phyloP scores from a whole-genome alignment of 2,888 invertebrate species.

The Drosophila imparisetae region DNA sequence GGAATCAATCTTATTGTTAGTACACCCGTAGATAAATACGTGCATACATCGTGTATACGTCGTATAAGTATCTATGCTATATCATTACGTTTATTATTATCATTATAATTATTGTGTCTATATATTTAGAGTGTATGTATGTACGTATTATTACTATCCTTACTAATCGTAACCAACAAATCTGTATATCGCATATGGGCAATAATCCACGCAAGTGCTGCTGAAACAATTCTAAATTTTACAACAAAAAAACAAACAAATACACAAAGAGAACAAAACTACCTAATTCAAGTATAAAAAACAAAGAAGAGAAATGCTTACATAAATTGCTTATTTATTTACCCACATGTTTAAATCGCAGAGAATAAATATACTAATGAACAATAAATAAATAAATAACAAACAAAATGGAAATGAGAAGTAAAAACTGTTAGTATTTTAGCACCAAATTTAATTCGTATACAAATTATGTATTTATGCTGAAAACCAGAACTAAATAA shows the following conservation, averaged over 20 bases:
- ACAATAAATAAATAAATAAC: slow-evolving; percentile 41
- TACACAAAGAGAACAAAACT: slow-evolving; percentile 57
- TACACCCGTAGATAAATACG: slow-evolving; percentile 35
- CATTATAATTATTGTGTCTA: slow-evolving; percentile 51
- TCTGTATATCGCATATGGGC: slow-evolving; percentile 56
- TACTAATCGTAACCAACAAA: slow-evolving; percentile 51
- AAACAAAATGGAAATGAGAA: slow-evolving; percentile 49
- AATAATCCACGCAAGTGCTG: slow-evolving; percentile 81
- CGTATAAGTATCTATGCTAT: slow-evolving; percentile 47
- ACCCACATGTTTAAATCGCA: slow-evolving; percentile 43
- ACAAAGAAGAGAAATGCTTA: slow-evolving; percentile 48
- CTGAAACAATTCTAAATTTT: slow-evolving; percentile 79
- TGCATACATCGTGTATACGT: slow-evolving; percentile 15
- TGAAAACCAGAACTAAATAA: slow-evolving; percentile 52
- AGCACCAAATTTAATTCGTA: slow-evolving; percentile 80
- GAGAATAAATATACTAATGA: slow-evolving; percentile 40
- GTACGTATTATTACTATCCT: slow-evolving; percentile 35
- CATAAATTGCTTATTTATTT: slow-evolving; percentile 65
- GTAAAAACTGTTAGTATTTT: slow-evolving; percentile 82
- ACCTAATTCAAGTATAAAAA: slow-evolving; percentile 67
- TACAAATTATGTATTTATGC: slow-evolving; percentile 64
- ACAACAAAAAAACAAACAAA: slow-evolving; percentile 44
- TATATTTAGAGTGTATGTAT: slow-evolving; percentile 28
- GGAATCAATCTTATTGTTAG: slow-evolving; percentile 66
- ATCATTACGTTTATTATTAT: slow-evolving; percentile 55